phyloP scores from a whole-genome alignment of 2,888 invertebrate species.

The Elysia crispata region DNA sequence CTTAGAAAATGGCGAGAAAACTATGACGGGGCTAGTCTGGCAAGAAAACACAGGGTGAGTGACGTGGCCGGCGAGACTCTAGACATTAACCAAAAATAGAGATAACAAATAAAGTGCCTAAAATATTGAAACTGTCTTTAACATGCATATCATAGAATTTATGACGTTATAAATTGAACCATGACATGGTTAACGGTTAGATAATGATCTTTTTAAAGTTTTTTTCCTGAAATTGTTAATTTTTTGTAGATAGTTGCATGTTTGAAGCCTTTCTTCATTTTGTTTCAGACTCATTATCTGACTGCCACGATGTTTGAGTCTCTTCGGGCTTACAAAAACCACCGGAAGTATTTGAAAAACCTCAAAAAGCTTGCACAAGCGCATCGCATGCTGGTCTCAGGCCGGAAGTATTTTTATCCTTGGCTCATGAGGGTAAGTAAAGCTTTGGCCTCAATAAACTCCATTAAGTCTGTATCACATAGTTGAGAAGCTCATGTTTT shows the following conservation, averaged over 20 bases:
- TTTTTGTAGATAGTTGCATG: too few relatives aligned
- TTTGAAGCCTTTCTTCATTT: slow-evolving; percentile 42
- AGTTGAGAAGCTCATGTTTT: too few relatives aligned
- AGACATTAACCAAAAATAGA: too few relatives aligned
- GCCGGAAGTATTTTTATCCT: slow-evolving; percentile 60
- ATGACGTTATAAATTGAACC: too few relatives aligned
- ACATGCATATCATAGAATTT: too few relatives aligned
- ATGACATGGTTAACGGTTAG: too few relatives aligned
- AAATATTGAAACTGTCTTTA: too few relatives aligned
- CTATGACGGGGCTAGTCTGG: slow-evolving; percentile 15
- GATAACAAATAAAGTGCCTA: too few relatives aligned
- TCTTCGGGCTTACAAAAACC: slow-evolving; percentile 58
- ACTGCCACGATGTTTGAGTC: slow-evolving; percentile 51
- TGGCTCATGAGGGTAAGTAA: slow-evolving; percentile 64
- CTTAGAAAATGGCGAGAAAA: slow-evolving; percentile 57
- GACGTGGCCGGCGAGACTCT: neutral
- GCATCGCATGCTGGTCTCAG: slow-evolving; percentile 58
- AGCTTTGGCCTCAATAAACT: too few relatives aligned
- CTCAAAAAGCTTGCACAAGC: slow-evolving; percentile 54
- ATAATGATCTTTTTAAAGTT: too few relatives aligned
- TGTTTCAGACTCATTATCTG: slow-evolving; percentile 41
- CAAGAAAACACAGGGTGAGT: slow-evolving; percentile 34
- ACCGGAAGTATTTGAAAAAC: slow-evolving; percentile 58
- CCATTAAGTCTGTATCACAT: too few relatives aligned
- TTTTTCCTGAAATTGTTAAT: too few relatives aligned